phyloP scores from a whole-genome alignment of 1,140 invertebrate species.

The Metopolophium dirhodum region DNA sequence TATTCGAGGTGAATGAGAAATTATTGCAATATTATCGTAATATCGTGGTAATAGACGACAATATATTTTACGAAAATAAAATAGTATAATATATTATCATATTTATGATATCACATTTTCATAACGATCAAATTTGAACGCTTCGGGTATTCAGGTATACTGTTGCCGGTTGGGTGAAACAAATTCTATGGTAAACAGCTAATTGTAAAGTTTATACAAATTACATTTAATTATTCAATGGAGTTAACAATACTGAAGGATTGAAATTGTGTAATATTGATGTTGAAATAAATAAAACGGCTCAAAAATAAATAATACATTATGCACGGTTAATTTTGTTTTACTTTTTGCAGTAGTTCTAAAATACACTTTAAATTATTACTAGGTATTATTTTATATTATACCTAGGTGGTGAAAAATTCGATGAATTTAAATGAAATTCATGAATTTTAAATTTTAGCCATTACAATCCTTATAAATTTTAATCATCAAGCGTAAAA shows the following conservation, averaged over 20 bases:
- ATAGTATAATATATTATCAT: not conserved
- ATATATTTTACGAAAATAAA: not conserved
- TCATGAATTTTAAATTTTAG: too few relatives aligned
- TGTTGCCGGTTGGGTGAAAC: not conserved
- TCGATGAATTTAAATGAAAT: not conserved
- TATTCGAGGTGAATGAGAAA: not conserved
- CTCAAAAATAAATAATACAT: not conserved
- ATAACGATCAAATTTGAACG: not conserved
- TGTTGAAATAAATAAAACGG: not conserved
- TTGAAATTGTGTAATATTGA: not conserved
- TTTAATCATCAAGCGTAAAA: not conserved
- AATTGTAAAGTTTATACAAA: not conserved
- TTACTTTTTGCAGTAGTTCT: not conserved
- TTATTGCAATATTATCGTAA: too few relatives aligned
- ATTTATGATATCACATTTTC: not conserved
- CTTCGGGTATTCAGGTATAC: not conserved
- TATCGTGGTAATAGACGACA: too few relatives aligned
- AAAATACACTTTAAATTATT: not conserved
- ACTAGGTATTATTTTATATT: not conserved
- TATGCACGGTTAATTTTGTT: too few relatives aligned
- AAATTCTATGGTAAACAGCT: not conserved
- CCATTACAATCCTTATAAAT: not conserved
- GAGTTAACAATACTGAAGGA: not conserved
- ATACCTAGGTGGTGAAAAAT: not conserved
- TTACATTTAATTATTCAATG: not conserved